phyloP scores from a whole-genome alignment of 2,113 vertebrate species.

The Kryptolebias marmoratus region DNA sequence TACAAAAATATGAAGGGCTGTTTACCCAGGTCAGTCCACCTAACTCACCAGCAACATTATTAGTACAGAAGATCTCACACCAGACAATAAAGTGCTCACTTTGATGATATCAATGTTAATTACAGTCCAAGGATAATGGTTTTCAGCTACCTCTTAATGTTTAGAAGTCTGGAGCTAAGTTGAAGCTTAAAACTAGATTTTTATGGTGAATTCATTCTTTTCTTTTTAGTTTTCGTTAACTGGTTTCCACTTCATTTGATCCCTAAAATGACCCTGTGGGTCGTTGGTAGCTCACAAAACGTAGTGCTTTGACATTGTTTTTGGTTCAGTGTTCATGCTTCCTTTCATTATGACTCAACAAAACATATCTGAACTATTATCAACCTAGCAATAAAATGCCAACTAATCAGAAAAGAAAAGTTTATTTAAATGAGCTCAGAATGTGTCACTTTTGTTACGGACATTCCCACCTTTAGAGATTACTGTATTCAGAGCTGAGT shows the following conservation, averaged over 20 bases:
- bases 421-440: constrained; percentile 20
- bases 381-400: background rate
- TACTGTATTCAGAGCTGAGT: constrained; percentile 50
- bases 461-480: constrained; percentile 25
- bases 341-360: constrained; percentile 18
- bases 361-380: constrained; percentile 7
- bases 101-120: constrained; percentile 58
- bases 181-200: constrained; percentile 51
- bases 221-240: background rate
- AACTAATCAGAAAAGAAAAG: background rate
- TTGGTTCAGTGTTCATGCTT: constrained; percentile 6
- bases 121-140: constrained; percentile 63
- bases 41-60: constrained; percentile 23
- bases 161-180: constrained; percentile 57
- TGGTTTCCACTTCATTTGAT: constrained; percentile 36
- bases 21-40: constrained; percentile 28
- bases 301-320: constrained; percentile 1
- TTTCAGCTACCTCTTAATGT: constrained; percentile 80
- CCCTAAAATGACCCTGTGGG: constrained; percentile 28
- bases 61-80: constrained; percentile 27
- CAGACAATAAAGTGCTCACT: constrained; percentile 40
- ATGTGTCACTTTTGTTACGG: constrained; percentile 18
- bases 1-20: constrained; percentile 24
- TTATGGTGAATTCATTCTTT: constrained; percentile 51
- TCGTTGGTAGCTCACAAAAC: constrained; percentile 32